A percentile compares a stretch with the other conserved stretches of the same genome.
phyloP scores from a whole-genome alignment of 2,888 invertebrate species.

The Flexamia atlantica region DNA sequence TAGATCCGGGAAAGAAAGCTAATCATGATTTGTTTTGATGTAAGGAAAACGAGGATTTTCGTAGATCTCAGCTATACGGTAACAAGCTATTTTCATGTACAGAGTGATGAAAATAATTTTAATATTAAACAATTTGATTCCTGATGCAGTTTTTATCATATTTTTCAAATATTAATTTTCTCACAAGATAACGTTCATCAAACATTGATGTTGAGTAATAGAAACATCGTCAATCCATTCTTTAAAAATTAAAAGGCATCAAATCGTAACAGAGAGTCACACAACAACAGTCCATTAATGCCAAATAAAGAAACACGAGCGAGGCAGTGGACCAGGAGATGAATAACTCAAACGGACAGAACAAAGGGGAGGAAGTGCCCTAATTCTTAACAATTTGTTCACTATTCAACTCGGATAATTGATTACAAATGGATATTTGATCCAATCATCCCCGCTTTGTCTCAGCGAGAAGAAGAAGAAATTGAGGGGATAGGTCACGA shows the following conservation, averaged over 20 bases:
- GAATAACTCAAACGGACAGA: constrained; percentile 30
- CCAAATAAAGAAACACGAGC: neutral
- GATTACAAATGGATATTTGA: constrained; percentile 57
- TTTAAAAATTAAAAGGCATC: constrained; percentile 12
- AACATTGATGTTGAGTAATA: no score
- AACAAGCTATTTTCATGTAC: no score
- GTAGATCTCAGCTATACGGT: no score
- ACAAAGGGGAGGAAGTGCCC: constrained; percentile 49
- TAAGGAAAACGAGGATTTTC: no score
- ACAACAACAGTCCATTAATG: constrained; percentile 2
- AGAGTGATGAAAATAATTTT: no score
- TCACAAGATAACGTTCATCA: no score
- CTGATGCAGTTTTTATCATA: no score
- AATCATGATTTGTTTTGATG: no score
- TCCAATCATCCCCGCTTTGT: constrained; percentile 39
- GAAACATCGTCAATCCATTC: no score
- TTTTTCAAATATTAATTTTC: no score
- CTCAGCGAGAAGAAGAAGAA: constrained; percentile 11
- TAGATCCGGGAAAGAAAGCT: no score
- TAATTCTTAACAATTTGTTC: constrained; percentile 51
- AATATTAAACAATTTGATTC: no score
- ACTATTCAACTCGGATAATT: constrained; percentile 53
- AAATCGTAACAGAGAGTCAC: neutral
- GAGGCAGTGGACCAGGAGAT: neutral
- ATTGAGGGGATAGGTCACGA: neutral